Evolutionary conservation across 2,797 vertebrate genomes (phyloP).

Genomic region (Malurus splendens): DNA sequence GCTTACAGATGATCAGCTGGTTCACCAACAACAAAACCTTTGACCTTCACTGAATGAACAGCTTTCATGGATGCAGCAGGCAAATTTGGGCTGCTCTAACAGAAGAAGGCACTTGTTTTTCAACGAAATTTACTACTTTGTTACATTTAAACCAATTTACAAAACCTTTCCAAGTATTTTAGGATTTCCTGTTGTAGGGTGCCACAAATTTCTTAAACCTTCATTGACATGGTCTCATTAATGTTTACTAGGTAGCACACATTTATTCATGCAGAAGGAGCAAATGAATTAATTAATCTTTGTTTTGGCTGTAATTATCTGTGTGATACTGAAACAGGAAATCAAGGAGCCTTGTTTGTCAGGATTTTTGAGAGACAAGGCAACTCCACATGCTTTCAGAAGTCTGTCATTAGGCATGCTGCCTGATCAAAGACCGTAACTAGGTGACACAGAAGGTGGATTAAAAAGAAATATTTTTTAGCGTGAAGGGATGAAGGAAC

Average conservation of each 20-base stretch:
- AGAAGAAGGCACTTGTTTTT: background rate
- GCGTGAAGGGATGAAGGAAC: background rate
- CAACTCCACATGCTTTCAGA: background rate
- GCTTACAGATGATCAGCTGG: conserved; percentile 29
- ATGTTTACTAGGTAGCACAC: background rate
- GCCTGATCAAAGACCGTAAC: background rate
- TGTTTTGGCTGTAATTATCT: conserved; percentile 8
- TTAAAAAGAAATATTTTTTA: background rate
- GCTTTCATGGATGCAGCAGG: background rate
- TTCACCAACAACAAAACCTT: conserved; percentile 15
- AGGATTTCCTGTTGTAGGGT: background rate
- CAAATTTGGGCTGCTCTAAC: background rate
- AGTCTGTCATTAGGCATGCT: background rate
- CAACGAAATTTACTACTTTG: background rate
- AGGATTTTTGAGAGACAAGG: conserved; percentile 17
- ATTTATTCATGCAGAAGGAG: background rate
- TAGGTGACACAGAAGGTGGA: background rate
- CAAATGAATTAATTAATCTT: background rate
- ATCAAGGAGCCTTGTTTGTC: background rate
- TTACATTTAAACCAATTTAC: background rate
- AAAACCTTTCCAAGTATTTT: background rate
- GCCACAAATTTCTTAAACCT: background rate
- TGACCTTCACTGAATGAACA: conserved; percentile 8
- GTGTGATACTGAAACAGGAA: conserved; percentile 3
- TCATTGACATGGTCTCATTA: background rate